phyloP scores from a whole-genome alignment of 53 echinoderm and acorn worm species.

The Astropecten irregularis region DNA sequence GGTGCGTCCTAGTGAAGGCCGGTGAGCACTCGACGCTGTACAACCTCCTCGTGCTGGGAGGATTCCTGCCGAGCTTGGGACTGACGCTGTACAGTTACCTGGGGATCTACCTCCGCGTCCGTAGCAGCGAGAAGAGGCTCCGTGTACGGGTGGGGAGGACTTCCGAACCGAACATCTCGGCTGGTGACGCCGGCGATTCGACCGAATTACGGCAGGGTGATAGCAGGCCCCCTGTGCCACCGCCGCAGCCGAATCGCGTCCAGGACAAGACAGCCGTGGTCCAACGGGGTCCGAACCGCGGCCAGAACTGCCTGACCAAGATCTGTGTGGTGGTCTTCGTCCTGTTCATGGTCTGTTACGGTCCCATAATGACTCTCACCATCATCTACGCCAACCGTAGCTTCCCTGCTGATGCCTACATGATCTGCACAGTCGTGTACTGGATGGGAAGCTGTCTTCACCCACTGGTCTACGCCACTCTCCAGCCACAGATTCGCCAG shows the following conservation, averaged over 20 bases:
- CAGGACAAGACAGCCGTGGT: neutral
- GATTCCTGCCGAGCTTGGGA: constrained; percentile 29
- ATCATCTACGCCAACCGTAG: constrained; percentile 6
- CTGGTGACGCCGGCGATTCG: neutral
- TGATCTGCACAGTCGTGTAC: constrained; percentile 56
- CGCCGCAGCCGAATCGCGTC: neutral
- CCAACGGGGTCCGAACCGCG: neutral
- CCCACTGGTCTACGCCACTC: constrained; percentile 57
- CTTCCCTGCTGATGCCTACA: constrained; percentile 58
- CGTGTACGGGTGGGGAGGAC: neutral
- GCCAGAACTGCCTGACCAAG: constrained; percentile 46
- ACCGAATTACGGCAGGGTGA: too few species aligned
- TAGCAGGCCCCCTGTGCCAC: too few species aligned
- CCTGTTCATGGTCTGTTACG: constrained; percentile 55
- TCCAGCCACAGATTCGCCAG: constrained; percentile 56
- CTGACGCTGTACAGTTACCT: constrained; percentile 55
- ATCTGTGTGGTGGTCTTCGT: constrained; percentile 66
- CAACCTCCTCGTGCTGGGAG: constrained; percentile 40
- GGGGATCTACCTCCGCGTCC: constrained; percentile 45
- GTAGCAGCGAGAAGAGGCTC: constrained; percentile 38
- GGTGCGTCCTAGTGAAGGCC: constrained; percentile 50
- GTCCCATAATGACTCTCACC: constrained; percentile 51
- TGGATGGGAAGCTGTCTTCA: constrained; percentile 70
- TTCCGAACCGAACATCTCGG: neutral
- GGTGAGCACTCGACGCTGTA: constrained; percentile 26